phyloP scores from a whole-genome alignment of 2,888 invertebrate species.

The Agrotis clavis region DNA sequence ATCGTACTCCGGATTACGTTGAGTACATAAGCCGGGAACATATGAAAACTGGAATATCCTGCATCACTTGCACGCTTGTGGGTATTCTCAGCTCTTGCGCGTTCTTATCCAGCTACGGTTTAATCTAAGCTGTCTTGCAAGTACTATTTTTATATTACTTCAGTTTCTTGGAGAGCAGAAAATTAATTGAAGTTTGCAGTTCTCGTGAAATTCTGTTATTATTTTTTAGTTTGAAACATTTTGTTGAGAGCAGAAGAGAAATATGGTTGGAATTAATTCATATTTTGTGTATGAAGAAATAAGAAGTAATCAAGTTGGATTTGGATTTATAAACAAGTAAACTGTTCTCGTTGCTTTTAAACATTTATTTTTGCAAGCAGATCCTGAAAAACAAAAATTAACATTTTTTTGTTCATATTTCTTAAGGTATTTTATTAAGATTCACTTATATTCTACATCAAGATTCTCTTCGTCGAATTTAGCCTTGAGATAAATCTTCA shows the following conservation, averaged over 20 bases:
- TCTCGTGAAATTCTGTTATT: constrained; percentile 27
- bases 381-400: too few species aligned
- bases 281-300: neutral
- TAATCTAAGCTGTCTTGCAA: constrained; percentile 47
- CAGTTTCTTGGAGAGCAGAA: constrained; percentile 35
- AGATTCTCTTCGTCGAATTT: neutral
- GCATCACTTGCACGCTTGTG: constrained; percentile 41
- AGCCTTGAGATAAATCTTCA: neutral
- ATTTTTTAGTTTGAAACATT: constrained; percentile 19
- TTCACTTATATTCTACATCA: neutral
- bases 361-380: neutral
- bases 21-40: constrained; percentile 28
- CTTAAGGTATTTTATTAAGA: neutral
- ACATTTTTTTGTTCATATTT: neutral
- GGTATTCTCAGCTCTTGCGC: constrained; percentile 26
- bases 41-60: constrained; percentile 51
- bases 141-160: constrained; percentile 40
- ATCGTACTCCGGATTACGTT: constrained; percentile 31
- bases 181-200: constrained; percentile 47
- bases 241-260: neutral
- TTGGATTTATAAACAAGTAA: neutral
- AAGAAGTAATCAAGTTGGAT: neutral
- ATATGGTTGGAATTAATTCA: neutral
- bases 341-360: neutral
- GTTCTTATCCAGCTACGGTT: constrained; percentile 32